Evolutionary conservation across 1,140 invertebrate genomes (phyloP).

Genomic region (Ooceraea biroi): DNA sequence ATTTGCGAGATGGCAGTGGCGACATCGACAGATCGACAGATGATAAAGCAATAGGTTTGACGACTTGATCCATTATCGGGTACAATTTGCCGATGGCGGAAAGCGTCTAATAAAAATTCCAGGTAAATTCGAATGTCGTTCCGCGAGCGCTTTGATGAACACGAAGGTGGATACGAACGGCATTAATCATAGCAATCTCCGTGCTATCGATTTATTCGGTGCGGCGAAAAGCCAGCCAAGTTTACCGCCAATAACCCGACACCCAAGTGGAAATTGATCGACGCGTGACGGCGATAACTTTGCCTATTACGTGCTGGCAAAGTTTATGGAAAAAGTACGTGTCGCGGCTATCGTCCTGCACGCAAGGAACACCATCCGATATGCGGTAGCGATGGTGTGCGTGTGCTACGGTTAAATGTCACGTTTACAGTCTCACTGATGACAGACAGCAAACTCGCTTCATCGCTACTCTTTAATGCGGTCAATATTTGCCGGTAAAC

Average conservation of each 20-base stretch:
- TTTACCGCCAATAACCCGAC: slow-evolving; percentile 63
- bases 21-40: too few relatives aligned
- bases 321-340: slow-evolving; percentile 61
- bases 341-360: slow-evolving; percentile 50
- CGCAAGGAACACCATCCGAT: slow-evolving; percentile 33
- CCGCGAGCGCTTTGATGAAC: slow-evolving; percentile 29
- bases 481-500: slow-evolving; percentile 47
- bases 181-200: slow-evolving; percentile 60
- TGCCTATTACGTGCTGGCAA: slow-evolving; percentile 61
- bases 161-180: slow-evolving; percentile 48
- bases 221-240: slow-evolving; percentile 50
- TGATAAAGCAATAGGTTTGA: not conserved
- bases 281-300: slow-evolving; percentile 65
- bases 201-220: slow-evolving; percentile 63
- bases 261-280: slow-evolving; percentile 70
- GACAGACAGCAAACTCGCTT: slow-evolving; percentile 18
- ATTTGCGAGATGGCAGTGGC: not conserved
- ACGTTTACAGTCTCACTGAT: slow-evolving; percentile 30
- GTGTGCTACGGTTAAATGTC: slow-evolving; percentile 24
- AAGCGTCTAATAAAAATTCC: slow-evolving; percentile 30
- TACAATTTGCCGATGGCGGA: not conserved
- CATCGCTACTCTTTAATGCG: slow-evolving; percentile 38
- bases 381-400: not conserved
- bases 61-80: not conserved
- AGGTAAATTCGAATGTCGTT: slow-evolving; percentile 35